These are phyloP conservation scores for Alouatta palliata DNA, from an alignment of 2,113 vertebrate species.

Conservation along the genomic window DNA sequence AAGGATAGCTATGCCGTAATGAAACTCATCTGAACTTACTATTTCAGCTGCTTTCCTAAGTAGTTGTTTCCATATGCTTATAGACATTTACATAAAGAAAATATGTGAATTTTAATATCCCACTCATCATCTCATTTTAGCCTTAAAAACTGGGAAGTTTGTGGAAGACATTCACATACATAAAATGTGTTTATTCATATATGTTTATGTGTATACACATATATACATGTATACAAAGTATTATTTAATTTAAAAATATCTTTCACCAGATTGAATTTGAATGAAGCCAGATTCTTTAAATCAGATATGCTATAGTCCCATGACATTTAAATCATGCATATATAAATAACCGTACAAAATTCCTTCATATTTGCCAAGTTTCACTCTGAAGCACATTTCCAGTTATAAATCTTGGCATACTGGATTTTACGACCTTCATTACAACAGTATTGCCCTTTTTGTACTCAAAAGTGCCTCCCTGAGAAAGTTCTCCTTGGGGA, in stretches of 20 bases:
- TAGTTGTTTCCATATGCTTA: slow-evolving; percentile 45
- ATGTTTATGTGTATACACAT: neutral
- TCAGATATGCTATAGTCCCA: slow-evolving; percentile 65
- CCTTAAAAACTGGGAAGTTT: neutral
- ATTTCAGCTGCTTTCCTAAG: slow-evolving; percentile 13
- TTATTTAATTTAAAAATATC: slow-evolving; percentile 54
- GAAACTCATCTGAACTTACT: slow-evolving; percentile 37
- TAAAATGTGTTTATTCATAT: neutral
- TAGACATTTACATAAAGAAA: slow-evolving; percentile 21
- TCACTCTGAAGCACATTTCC: slow-evolving; percentile 59
- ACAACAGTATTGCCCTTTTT: slow-evolving; percentile 16
- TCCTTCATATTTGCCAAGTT: slow-evolving; percentile 67
- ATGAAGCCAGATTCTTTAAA: slow-evolving; percentile 71
- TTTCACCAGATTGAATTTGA: slow-evolving; percentile 65
- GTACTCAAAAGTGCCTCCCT: neutral
- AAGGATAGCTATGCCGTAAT: neutral
- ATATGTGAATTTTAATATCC: neutral
- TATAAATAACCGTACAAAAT: slow-evolving; percentile 74
- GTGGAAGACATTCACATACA: neutral
- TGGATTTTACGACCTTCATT: slow-evolving; percentile 56
- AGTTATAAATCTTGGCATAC: slow-evolving; percentile 46
- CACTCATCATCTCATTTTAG: neutral
- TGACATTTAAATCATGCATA: slow-evolving; percentile 68
- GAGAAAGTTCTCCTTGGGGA: neutral
- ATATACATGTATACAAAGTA: neutral